Percentiles rank a stretch among this genome's conserved stretches.
Evolutionary conservation across 2,797 vertebrate species (phyloP).

Genomic region (Anniella stebbinsi): DNA sequence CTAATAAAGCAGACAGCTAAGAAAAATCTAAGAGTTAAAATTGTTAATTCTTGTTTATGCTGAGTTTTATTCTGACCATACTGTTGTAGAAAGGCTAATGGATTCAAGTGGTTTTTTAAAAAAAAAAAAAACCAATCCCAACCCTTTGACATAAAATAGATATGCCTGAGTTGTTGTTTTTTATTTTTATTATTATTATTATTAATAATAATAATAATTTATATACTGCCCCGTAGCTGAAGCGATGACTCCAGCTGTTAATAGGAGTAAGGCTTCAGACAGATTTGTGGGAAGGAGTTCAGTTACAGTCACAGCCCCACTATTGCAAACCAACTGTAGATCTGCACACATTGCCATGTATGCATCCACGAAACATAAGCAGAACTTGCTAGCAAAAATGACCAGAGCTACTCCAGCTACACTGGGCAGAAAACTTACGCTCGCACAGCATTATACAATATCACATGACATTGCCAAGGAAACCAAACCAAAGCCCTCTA

Average conservation of each 20-base stretch:
- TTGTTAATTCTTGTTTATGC: neutral
- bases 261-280: neutral
- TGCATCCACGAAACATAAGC: neutral
- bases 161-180: neutral
- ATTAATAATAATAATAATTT: no score
- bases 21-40: neutral
- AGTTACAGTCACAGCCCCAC: neutral
- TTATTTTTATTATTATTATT: no score
- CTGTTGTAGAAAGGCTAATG: neutral
- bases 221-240: no score
- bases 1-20: neutral
- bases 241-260: neutral
- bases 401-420: neutral
- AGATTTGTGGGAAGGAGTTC: neutral
- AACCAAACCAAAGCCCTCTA: neutral
- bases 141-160: neutral
- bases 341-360: neutral
- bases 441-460: neutral
- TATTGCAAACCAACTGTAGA: neutral
- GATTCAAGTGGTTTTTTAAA: no score
- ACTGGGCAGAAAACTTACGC: neutral
- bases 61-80: neutral
- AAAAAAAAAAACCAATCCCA: neutral
- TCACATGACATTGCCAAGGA: neutral
- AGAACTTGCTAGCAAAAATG: neutral